A percentile compares a stretch with the other conserved stretches of the same genome.
Evolutionary conservation across 2,797 vertebrate genomes (phyloP).

Genomic region (Synanceia verrucosa): DNA sequence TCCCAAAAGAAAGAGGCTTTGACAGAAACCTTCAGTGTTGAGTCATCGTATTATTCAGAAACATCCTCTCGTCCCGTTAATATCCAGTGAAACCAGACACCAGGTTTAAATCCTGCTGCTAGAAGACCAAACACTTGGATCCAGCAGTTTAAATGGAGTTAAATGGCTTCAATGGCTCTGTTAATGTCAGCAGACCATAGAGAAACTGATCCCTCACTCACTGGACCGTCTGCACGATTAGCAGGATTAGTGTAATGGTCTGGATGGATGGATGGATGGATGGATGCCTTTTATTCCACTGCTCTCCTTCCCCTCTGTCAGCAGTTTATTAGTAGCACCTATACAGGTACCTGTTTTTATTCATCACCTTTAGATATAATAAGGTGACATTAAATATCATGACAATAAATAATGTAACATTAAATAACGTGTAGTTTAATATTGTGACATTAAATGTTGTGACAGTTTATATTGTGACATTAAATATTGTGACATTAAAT

Average conservation of each 20-base stretch:
- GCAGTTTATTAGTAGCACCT: background rate
- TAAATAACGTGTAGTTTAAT: no score
- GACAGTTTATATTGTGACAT: no score
- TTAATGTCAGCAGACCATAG: constrained; percentile 28
- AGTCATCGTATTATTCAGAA: background rate
- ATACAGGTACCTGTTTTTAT: background rate
- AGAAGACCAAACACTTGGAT: background rate
- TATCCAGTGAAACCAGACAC: background rate
- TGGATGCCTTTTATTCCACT: constrained; percentile 6
- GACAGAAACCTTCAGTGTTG: background rate
- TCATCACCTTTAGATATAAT: background rate
- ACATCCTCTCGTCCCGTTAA: background rate
- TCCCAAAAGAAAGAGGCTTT: background rate
- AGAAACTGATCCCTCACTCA: constrained; percentile 27
- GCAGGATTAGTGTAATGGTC: constrained; percentile 54
- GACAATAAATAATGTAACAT: background rate
- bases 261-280: constrained; percentile 17
- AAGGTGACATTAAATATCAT: no score
- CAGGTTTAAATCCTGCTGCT: background rate
- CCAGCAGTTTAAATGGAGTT: no score
- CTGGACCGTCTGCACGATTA: constrained; percentile 37
- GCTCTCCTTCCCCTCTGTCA: background rate
- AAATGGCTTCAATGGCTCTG: constrained; percentile 38
- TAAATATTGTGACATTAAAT: background rate
- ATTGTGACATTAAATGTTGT: no score